A percentile compares a stretch with the other conserved stretches of the same genome.
phyloP scores from a whole-genome alignment of 1,140 invertebrate species.

The Trigoniulus corallinus region DNA sequence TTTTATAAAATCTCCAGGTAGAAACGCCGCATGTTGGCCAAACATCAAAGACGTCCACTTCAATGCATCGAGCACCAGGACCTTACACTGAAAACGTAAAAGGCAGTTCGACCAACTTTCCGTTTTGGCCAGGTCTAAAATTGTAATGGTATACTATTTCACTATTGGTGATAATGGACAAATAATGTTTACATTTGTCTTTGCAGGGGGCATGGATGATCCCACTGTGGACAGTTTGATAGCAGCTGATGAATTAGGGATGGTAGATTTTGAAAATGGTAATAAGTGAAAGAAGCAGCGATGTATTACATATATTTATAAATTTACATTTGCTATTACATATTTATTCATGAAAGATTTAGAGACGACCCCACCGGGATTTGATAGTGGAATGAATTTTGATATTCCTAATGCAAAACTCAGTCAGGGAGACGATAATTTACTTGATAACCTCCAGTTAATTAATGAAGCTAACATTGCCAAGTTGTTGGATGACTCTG shows the following conservation, averaged over 20 bases:
- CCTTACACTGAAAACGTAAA: constrained; percentile 39
- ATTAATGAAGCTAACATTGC: constrained; percentile 20
- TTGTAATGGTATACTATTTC: not conserved
- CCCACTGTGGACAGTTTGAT: constrained; percentile 18
- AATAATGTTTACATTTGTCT: constrained; percentile 3
- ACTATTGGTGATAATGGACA: not conserved
- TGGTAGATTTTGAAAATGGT: constrained; percentile 20
- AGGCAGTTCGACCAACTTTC: constrained; percentile 51
- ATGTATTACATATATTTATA: constrained; percentile 20
- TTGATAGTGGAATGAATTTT: constrained; percentile 34
- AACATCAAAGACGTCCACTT: constrained; percentile 55
- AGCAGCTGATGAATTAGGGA: constrained; percentile 10
- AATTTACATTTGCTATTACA: constrained; percentile 10
- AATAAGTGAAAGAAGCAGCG: constrained; percentile 3
- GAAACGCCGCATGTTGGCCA: constrained; percentile 37
- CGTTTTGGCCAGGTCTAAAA: constrained; percentile 47
- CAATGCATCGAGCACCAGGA: constrained; percentile 40
- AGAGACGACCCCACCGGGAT: constrained; percentile 43
- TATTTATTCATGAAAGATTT: constrained; percentile 26
- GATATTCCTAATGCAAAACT: constrained; percentile 28
- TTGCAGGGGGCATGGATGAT: constrained; percentile 47
- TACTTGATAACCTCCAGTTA: constrained; percentile 3
- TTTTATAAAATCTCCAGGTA: no score
- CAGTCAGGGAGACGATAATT: constrained; percentile 30
- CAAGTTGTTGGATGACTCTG: constrained; percentile 18